These are phyloP conservation scores for Tricholauxania praeusta DNA, from an alignment of 2,888 invertebrate species.

Conservation along the genomic window DNA sequence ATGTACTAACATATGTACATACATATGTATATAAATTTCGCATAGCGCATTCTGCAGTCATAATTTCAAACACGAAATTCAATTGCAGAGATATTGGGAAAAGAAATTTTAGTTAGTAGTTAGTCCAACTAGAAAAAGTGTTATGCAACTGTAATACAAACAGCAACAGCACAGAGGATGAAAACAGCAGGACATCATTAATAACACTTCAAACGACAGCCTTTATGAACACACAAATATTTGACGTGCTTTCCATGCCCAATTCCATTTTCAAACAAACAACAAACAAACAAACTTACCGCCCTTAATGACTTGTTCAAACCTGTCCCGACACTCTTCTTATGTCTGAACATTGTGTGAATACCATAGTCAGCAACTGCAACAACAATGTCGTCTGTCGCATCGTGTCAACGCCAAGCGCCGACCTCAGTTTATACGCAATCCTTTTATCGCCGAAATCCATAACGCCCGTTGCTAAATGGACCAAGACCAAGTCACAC, in stretches of 20 bases:
- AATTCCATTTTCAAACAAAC: background rate
- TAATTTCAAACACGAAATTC: too few relatives aligned
- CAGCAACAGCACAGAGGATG: too few relatives aligned
- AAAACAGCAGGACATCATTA: conserved; percentile 20
- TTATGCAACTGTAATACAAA: too few relatives aligned
- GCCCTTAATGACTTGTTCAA: background rate
- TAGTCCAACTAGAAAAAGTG: background rate
- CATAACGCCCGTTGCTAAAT: conserved; percentile 14
- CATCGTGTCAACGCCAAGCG: background rate
- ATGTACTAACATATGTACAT: too few relatives aligned
- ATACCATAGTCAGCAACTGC: too few relatives aligned
- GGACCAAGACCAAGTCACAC: conserved; percentile 18
- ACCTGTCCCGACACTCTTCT: background rate
- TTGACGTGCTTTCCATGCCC: background rate
- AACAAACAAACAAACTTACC: background rate
- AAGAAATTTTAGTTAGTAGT: too few relatives aligned
- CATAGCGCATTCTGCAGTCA: too few relatives aligned
- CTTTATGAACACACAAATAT: conserved; percentile 17
- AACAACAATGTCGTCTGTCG: background rate
- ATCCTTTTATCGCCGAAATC: conserved; percentile 11
- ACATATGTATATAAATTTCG: too few relatives aligned
- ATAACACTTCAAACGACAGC: conserved; percentile 23
- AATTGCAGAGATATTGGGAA: too few relatives aligned
- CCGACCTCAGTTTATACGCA: conserved; percentile 1
- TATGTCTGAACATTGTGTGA: too few relatives aligned